phyloP scores from a whole-genome alignment of 2,113 vertebrate genomes.

The Alaudala cheleensis region DNA sequence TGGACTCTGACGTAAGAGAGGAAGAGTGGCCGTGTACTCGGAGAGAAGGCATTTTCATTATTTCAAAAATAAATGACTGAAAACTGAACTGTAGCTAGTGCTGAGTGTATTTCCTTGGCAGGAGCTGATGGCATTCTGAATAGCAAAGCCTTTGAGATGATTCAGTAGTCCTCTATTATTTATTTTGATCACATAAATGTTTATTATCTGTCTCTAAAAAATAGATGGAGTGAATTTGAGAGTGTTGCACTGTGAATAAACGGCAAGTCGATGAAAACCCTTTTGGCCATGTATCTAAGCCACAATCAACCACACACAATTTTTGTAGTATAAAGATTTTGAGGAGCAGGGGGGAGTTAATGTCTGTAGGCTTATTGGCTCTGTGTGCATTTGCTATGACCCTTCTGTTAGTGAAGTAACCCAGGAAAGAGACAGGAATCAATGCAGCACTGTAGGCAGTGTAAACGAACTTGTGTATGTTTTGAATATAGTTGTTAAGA shows the following conservation, averaged over 20 bases:
- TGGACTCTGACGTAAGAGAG: not conserved
- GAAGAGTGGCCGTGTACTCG: not conserved
- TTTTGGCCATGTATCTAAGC: not conserved
- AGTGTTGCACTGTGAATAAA: not conserved
- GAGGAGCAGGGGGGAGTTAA: rapidly evolving
- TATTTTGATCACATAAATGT: constrained; percentile 35
- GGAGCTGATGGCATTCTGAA: not conserved
- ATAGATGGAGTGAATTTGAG: not conserved
- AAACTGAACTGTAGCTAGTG: not conserved
- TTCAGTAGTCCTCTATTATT: constrained; percentile 38
- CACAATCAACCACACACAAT: not conserved
- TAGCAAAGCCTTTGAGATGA: not conserved
- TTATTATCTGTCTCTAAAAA: constrained; percentile 33
- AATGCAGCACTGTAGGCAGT: not conserved
- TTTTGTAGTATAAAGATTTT: not conserved
- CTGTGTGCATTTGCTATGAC: not conserved
- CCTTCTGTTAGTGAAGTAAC: not conserved
- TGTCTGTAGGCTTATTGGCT: not conserved
- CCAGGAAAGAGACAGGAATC: not conserved
- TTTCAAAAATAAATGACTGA: not conserved
- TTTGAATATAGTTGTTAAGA: not conserved
- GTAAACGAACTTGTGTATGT: not conserved
- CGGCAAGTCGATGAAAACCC: not conserved
- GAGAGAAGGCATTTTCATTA: not conserved
- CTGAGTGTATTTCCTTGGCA: not conserved